Evolutionary conservation across 2,888 invertebrate genomes (phyloP).

Genomic region (Molorchus minor): DNA sequence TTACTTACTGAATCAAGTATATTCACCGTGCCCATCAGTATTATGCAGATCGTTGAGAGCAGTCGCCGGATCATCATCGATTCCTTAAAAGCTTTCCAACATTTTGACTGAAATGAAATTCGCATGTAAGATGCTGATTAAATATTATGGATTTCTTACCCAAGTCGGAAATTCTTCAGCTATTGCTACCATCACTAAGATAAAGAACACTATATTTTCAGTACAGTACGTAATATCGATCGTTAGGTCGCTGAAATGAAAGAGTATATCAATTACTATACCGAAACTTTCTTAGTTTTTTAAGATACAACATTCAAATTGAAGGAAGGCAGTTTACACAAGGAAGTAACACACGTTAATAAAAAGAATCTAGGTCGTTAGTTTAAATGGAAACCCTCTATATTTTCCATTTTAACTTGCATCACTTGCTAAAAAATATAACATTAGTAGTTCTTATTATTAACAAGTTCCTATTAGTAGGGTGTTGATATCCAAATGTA

Average conservation of each 20-base stretch:
- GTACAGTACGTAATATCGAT: slow-evolving; percentile 48
- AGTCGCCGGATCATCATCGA: slow-evolving; percentile 67
- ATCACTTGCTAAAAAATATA: too few species aligned
- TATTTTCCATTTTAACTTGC: too few species aligned
- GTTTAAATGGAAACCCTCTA: too few species aligned
- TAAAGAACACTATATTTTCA: slow-evolving; percentile 49
- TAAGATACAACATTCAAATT: too few species aligned
- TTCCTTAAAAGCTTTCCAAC: slow-evolving; percentile 68
- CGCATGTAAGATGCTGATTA: background rate
- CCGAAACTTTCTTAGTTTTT: too few species aligned
- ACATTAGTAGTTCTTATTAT: too few species aligned
- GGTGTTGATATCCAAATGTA: too few species aligned
- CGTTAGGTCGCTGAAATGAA: slow-evolving; percentile 49
- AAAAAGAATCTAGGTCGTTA: too few species aligned
- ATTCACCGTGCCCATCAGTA: slow-evolving; percentile 68
- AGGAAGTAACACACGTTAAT: too few species aligned
- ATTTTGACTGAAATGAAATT: slow-evolving; percentile 61
- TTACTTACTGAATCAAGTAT: slow-evolving; percentile 71
- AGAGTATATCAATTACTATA: background rate
- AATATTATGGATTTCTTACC: slow-evolving; percentile 39
- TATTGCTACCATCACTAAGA: slow-evolving; percentile 48
- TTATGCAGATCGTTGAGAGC: slow-evolving; percentile 67
- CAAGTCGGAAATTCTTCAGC: slow-evolving; percentile 49
- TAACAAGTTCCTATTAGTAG: too few species aligned
- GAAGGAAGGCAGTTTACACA: too few species aligned